phyloP scores from a whole-genome alignment of 1,140 invertebrate species.

The Procambarus clarkii region DNA sequence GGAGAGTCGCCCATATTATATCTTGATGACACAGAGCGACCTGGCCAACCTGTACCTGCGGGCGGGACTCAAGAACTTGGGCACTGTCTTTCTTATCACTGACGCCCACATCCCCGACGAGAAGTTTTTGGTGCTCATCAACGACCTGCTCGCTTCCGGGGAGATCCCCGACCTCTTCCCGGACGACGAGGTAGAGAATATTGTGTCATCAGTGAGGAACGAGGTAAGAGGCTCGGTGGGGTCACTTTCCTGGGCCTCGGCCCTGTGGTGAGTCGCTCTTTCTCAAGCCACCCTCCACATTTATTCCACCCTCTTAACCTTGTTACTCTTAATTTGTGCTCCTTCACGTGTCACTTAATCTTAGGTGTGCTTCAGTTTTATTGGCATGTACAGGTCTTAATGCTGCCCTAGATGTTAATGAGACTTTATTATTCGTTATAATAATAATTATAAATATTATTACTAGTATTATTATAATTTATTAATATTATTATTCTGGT shows the following conservation, averaged over 20 bases:
- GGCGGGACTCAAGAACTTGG: conserved; percentile 94
- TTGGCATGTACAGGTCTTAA: not conserved
- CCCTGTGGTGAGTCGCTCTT: conserved; percentile 3
- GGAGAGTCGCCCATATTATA: not conserved
- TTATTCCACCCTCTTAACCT: not conserved
- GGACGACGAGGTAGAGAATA: conserved; percentile 97
- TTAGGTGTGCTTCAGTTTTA: conserved; percentile 7
- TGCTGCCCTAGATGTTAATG: not conserved
- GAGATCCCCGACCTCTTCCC: conserved; percentile 96
- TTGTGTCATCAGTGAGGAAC: conserved; percentile 90
- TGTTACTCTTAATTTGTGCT: not conserved
- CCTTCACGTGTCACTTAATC: not conserved
- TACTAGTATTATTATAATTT: no score
- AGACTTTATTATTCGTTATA: not conserved
- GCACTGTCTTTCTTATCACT: conserved; percentile 96
- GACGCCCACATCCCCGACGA: conserved; percentile 97
- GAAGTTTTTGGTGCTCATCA: conserved; percentile 95
- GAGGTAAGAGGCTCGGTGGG: conserved; percentile 80
- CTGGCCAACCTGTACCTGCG: conserved; percentile 91
- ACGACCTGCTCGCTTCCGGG: conserved; percentile 95
- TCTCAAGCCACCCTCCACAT: not conserved
- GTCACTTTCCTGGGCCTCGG: not conserved
- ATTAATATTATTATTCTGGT: no score
- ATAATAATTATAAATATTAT: no score
- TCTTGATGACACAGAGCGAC: conserved; percentile 80